A percentile compares a stretch with the other conserved stretches of the same genome.
phyloP scores from a whole-genome alignment of 1,140 invertebrate genomes.

The Vanessa tameamea region DNA sequence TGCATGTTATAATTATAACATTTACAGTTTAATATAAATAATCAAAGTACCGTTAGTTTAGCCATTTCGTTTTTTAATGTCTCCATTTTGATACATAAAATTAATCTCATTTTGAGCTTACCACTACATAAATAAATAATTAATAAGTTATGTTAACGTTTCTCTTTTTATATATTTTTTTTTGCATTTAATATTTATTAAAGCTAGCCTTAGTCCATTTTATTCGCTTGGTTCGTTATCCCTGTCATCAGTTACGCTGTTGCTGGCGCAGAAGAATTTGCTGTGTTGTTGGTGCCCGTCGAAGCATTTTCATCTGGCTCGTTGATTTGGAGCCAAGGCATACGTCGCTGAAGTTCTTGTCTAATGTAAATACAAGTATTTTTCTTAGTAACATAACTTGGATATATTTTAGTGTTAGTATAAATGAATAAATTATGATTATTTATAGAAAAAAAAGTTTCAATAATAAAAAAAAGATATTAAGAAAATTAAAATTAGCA shows the following conservation, averaged over 20 bases:
- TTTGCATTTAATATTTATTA: conserved; percentile 13
- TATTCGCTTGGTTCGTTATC: conserved; percentile 3
- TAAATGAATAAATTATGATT: neutral
- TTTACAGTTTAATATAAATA: neutral
- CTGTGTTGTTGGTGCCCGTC: conserved; percentile 62
- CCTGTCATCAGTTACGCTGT: conserved; percentile 18
- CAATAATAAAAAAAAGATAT: neutral
- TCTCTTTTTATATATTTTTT: conserved; percentile 18
- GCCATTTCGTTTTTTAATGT: conserved; percentile 25
- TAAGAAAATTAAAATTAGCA: neutral
- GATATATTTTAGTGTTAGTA: neutral
- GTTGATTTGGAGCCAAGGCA: conserved; percentile 80
- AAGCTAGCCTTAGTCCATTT: conserved; percentile 18
- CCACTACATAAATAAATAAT: conserved; percentile 17
- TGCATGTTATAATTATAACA: conserved; percentile 2
- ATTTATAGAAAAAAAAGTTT: neutral
- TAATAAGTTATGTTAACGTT: conserved; percentile 11
- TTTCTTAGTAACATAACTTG: neutral
- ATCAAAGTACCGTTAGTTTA: conserved; percentile 20
- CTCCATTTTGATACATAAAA: neutral
- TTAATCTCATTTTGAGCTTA: conserved; percentile 43
- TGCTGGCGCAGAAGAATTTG: conserved; percentile 58
- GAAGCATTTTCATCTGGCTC: conserved; percentile 74
- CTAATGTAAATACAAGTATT: conserved; percentile 46
- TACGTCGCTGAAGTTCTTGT: conserved; percentile 75